Conservation (phyloP, 2,113 vertebrate genomes). For the Silurus glanis region DNA sequence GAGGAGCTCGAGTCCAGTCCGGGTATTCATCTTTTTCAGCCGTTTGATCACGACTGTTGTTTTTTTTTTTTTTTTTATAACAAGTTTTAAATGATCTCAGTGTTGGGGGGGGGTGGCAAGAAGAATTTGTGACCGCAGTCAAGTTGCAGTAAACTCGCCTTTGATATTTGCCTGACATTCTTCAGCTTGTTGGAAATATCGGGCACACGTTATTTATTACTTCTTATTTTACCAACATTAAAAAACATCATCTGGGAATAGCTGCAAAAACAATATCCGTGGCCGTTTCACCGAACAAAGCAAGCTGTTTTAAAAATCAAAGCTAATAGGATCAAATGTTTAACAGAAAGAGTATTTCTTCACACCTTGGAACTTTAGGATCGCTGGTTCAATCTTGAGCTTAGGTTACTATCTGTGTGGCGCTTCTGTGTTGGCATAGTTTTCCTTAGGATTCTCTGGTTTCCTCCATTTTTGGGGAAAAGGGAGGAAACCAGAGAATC, state of each 20-base stretch:
- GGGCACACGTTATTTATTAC: background rate
- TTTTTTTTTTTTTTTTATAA: background rate
- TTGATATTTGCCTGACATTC: constrained; percentile 12
- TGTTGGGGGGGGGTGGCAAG: background rate
- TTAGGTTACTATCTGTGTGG: background rate
- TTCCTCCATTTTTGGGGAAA: too few species aligned
- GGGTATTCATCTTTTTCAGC: constrained; percentile 2
- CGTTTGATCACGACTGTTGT: background rate
- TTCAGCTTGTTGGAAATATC: background rate
- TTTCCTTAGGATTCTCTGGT: background rate
- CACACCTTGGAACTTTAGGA: background rate
- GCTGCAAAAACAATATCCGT: background rate
- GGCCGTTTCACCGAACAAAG: background rate
- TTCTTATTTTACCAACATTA: background rate
- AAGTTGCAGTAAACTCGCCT: background rate
- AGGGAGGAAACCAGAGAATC: background rate
- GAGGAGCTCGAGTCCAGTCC: background rate
- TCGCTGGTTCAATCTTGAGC: background rate
- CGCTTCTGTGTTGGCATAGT: background rate
- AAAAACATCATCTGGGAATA: background rate
- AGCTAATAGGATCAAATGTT: background rate
- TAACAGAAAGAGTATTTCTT: background rate
- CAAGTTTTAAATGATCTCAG: background rate
- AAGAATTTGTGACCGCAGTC: background rate
- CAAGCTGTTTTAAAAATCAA: background rate